Base-by-base conservation (phyloP, 2,113 vertebrate species). In the Phaethon lepturus region DNA sequence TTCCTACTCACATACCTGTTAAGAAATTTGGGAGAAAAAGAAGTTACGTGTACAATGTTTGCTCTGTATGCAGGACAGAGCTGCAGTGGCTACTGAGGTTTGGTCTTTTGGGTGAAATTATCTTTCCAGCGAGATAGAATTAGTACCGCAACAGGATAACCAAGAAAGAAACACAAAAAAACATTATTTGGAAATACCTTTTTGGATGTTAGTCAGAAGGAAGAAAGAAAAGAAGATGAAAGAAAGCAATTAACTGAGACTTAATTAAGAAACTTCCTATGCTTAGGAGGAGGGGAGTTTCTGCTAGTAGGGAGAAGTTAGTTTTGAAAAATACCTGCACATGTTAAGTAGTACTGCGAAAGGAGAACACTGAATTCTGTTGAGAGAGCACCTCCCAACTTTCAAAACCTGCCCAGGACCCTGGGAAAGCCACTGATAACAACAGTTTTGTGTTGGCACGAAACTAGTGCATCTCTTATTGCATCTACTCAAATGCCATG, bases 31-130 rank as follows among this genome's bases (percentile, higher is more conserved):
- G 17, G 16, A 79, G 38, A 64, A 76, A 50, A 85, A 58, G 16
- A 14, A 74, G 2, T 50, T 47, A 5, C 0, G 1, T 47, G 13
- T 29, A 53, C n/a, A 52, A 5, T 5, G 3, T n/a, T 83, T 76
- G 17, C 8, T 73, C 44, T 58, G 6, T 20, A 11, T 4, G 13
- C 10, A 62, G 42, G 31, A 79, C 15, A 45, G 22, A 50, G 18
- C 5, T 67, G 18, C 22, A 55, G 24, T 7, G 13, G 47, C 31
- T 92, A 7, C 44, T 18, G 29, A 42, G 15, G 22, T 49, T 29
- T 63, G 19, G 72, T 17, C 4, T 86, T 78, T 33, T 0, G 2
- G 10, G 31, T 52, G 25, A 81, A 42, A 22, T 12, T 90, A 17
- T 73, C 6, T 83, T 73, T 83, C 10, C 55, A 60, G 40, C 45